phyloP scores from a whole-genome alignment of 2,113 vertebrate species.

The Stictonetta naevosa region DNA sequence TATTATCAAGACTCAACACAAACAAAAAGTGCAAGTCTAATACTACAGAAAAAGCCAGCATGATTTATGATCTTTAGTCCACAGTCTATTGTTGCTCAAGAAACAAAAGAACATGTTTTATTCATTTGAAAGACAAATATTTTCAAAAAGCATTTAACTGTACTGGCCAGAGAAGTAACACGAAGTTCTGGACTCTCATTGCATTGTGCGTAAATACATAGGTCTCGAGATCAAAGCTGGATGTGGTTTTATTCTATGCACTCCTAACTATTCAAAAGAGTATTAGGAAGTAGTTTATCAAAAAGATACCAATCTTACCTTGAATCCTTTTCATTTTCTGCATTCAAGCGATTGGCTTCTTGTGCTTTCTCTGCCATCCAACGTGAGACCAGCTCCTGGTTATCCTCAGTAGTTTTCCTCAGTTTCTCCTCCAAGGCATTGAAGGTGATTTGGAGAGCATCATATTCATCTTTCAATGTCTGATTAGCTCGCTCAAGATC shows the following conservation, averaged over 20 bases:
- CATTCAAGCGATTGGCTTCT: constrained; percentile 95
- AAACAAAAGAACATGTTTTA: neutral
- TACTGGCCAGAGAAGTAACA: neutral
- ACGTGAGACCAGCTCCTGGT: constrained; percentile 94
- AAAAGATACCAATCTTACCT: constrained; percentile 73
- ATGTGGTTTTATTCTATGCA: neutral
- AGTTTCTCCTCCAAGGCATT: constrained; percentile 95
- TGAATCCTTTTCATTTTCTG: constrained; percentile 96
- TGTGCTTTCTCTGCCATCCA: constrained; percentile 99
- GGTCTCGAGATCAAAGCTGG: neutral
- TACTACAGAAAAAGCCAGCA: neutral
- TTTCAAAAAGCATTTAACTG: neutral
- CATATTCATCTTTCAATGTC: constrained; percentile 96
- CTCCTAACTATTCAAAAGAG: neutral
- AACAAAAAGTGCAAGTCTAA: neutral
- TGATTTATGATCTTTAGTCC: neutral
- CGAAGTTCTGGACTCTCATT: neutral
- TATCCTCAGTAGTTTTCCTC: constrained; percentile 93
- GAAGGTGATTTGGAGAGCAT: constrained; percentile 98
- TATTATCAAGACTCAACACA: neutral
- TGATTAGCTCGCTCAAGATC: constrained; percentile 95
- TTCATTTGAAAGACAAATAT: neutral
- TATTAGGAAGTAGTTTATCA: neutral
- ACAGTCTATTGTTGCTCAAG: neutral
- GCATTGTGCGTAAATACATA: neutral